These are phyloP conservation scores for Pseudomyrmex flavicornis DNA, from an alignment of 1,140 invertebrate genomes.

Conservation along the genomic window DNA sequence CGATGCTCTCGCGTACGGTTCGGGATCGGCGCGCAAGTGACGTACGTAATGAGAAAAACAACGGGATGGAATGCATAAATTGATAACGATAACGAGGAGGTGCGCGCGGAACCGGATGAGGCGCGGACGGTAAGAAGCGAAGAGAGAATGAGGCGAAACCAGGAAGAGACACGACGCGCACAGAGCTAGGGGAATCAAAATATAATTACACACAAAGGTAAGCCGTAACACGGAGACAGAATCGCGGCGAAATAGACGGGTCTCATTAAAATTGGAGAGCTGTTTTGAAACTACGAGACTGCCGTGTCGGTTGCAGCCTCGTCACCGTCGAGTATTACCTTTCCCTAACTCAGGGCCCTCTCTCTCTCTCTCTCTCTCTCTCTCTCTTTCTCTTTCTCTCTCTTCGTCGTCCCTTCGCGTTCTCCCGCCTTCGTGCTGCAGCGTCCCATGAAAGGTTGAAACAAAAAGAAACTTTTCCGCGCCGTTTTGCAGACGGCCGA, in stretches of 20 bases:
- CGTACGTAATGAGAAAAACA: constrained; percentile 36
- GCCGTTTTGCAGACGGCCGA: constrained; percentile 29
- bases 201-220: constrained; percentile 85
- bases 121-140: constrained; percentile 28
- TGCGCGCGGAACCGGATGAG: constrained; percentile 8
- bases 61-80: constrained; percentile 19
- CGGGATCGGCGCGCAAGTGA: neutral
- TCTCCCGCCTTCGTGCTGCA: constrained; percentile 20
- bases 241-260: constrained; percentile 82
- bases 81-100: constrained; percentile 56
- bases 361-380: neutral
- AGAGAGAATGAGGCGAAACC: constrained; percentile 32
- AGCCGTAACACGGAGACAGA: constrained; percentile 81
- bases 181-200: constrained; percentile 83
- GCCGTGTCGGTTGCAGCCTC: constrained; percentile 82
- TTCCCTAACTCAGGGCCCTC: constrained; percentile 67
- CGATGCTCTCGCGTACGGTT: constrained; percentile 66
- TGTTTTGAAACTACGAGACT: constrained; percentile 84
- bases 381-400: neutral
- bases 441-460: constrained; percentile 42
- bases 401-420: constrained; percentile 26
- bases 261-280: constrained; percentile 85
- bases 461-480: constrained; percentile 55
- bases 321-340: constrained; percentile 73
- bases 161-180: constrained; percentile 58